These are phyloP conservation scores for Hydrozoanthus tunicans DNA, from an alignment of 64 coral and sea anemone species.

Conservation along the genomic window DNA sequence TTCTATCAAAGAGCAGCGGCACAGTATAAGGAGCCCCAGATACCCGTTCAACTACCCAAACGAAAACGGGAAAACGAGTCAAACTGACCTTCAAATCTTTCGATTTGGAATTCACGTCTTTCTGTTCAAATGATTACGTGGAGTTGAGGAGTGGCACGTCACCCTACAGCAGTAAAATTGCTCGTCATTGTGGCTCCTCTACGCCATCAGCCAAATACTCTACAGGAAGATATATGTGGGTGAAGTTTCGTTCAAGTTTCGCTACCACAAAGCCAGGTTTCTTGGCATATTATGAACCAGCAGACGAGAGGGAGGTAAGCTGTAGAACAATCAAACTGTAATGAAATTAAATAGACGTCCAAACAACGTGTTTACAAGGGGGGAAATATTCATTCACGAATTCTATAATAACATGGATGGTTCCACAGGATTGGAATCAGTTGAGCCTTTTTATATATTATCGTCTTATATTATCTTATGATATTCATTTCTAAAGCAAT, in stretches of 20 bases:
- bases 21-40: background rate
- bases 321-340: background rate
- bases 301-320: background rate
- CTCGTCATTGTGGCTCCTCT: slow-evolving; percentile 37
- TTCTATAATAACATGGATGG: too few relatives aligned
- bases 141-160: slow-evolving; percentile 28
- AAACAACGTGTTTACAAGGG: too few relatives aligned
- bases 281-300: slow-evolving; percentile 53
- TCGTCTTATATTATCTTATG: too few relatives aligned
- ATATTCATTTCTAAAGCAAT: too few relatives aligned
- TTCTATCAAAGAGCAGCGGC: background rate
- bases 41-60: slow-evolving; percentile 1
- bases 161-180: slow-evolving; percentile 24
- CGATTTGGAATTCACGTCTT: slow-evolving; percentile 34
- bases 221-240: slow-evolving; percentile 14
- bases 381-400: too few relatives aligned
- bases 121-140: slow-evolving; percentile 51
- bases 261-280: slow-evolving; percentile 44
- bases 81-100: slow-evolving; percentile 52
- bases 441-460: too few relatives aligned
- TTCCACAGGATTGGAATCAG: too few relatives aligned
- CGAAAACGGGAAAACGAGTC: slow-evolving; percentile 2
- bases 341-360: too few relatives aligned
- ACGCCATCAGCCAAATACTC: slow-evolving; percentile 43
- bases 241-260: slow-evolving; percentile 43